Conservation (phyloP, 2,888 invertebrate genomes). For the Dryadula phaetusa region DNA sequence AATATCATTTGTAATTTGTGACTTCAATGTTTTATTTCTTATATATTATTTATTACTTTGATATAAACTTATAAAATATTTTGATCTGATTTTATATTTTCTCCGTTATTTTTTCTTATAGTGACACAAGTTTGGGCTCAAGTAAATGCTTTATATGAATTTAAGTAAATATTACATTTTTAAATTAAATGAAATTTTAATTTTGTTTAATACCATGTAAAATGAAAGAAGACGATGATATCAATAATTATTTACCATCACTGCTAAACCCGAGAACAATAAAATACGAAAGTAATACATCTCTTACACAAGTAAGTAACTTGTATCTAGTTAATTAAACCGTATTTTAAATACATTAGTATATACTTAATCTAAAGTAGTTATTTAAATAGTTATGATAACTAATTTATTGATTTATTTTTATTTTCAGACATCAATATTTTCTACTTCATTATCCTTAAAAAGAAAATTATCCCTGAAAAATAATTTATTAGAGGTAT, state of each 20-base stretch:
- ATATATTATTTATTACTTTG: slow-evolving; percentile 1
- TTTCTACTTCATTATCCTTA: slow-evolving; percentile 34
- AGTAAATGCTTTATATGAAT: background rate
- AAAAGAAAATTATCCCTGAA: slow-evolving; percentile 39
- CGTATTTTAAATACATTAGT: no score
- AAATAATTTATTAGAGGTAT: slow-evolving; percentile 31
- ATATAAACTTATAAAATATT: no score
- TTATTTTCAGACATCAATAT: slow-evolving; percentile 34
- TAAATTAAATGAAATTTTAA: background rate
- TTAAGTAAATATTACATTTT: background rate
- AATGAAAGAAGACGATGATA: slow-evolving; percentile 50
- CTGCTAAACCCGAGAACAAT: slow-evolving; percentile 65
- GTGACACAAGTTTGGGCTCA: background rate
- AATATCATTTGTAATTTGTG: background rate
- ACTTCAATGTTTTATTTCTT: slow-evolving; percentile 6
- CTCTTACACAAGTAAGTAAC: slow-evolving; percentile 65
- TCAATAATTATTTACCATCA: slow-evolving; percentile 68
- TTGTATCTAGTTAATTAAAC: background rate
- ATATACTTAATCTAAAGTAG: no score
- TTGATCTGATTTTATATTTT: no score
- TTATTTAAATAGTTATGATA: no score
- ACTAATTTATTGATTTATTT: no score
- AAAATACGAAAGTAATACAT: slow-evolving; percentile 56
- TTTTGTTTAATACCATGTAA: slow-evolving; percentile 16
- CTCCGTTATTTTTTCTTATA: background rate